A percentile compares a stretch with the other conserved stretches of the same genome.
Evolutionary conservation across 2,797 vertebrate species (phyloP).

Genomic region (Danio albolineatus): DNA sequence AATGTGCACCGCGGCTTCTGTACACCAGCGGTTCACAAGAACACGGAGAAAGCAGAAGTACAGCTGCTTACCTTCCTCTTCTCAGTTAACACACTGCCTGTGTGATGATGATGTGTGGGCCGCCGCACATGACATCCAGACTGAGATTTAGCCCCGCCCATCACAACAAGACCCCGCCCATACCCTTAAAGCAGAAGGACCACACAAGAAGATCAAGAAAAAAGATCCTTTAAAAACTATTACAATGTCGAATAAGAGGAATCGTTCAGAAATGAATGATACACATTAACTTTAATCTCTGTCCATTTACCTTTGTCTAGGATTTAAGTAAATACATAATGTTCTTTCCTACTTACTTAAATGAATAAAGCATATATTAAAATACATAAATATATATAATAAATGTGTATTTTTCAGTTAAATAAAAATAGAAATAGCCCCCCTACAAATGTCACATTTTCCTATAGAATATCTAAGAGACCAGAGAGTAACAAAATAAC

Average conservation of each 20-base stretch:
- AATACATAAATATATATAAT: no score
- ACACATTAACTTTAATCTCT: neutral
- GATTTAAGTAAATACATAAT: no score
- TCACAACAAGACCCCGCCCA: neutral
- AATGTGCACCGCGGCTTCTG: neutral
- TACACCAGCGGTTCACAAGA: neutral
- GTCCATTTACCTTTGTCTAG: neutral
- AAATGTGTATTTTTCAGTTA: no score
- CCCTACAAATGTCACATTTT: no score
- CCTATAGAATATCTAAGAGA: neutral
- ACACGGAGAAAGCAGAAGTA: neutral
- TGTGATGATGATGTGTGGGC: neutral
- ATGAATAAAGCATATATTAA: no score
- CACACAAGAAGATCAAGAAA: neutral
- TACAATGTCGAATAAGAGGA: neutral
- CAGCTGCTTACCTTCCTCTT: constrained; percentile 5
- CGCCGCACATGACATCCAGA: neutral
- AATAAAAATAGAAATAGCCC: no score
- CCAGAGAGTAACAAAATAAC: neutral
- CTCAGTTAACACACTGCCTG: neutral
- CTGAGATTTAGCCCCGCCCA: constrained; percentile 12
- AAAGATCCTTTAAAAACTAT: neutral
- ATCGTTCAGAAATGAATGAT: neutral
- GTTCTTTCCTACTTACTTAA: neutral
- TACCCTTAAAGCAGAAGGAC: constrained; percentile 43